phyloP scores from a whole-genome alignment of 1,140 invertebrate species.

The Apocrypta bakeri region DNA sequence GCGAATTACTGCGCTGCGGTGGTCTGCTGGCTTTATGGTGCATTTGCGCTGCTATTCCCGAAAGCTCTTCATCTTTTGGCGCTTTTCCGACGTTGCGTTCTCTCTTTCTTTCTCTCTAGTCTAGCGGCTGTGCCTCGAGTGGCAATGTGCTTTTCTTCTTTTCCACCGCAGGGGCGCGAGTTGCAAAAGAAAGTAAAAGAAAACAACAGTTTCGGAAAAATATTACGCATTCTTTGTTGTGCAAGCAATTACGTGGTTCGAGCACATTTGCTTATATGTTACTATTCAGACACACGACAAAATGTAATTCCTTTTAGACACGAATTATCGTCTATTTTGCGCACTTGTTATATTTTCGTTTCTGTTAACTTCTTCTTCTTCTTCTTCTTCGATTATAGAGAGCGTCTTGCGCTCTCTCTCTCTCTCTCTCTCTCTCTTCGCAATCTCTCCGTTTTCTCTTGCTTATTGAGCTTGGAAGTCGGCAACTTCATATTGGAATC shows the following conservation, averaged over 20 bases:
- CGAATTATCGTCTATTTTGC: no score
- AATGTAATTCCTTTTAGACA: no score
- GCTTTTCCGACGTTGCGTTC: neutral
- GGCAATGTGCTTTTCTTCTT: neutral
- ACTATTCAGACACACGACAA: no score
- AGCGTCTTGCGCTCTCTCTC: no score
- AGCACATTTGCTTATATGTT: no score
- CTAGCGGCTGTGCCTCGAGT: neutral
- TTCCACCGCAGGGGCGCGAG: neutral
- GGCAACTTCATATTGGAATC: neutral
- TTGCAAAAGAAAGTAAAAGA: no score
- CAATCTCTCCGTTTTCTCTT: neutral
- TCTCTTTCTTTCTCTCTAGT: no score
- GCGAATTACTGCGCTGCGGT: neutral
- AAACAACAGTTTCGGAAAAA: no score
- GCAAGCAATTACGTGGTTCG: neutral
- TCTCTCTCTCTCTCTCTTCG: no score
- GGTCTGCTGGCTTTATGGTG: conserved; percentile 1
- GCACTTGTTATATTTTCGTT: neutral
- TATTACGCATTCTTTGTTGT: neutral
- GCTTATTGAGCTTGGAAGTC: neutral
- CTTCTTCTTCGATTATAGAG: no score
- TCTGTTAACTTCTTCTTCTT: neutral
- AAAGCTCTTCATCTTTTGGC: neutral
- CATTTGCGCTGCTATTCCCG: neutral